Conservation (phyloP, 2,797 vertebrate genomes). For the Petrocephalus sullivani region DNA sequence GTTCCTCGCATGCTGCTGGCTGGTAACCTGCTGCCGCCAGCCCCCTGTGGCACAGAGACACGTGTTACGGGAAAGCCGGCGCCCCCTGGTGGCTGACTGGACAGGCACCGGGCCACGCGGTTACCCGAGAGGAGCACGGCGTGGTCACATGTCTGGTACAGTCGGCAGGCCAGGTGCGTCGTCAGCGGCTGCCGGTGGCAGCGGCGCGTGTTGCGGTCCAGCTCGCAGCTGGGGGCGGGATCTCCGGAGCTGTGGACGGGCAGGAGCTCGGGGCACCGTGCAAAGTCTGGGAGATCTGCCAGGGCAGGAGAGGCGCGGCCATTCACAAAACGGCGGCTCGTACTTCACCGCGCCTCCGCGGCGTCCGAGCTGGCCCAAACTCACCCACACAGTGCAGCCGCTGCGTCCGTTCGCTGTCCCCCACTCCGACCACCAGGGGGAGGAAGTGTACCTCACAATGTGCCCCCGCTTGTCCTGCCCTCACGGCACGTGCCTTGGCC, state of each 20-base stretch:
- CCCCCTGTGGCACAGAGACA: conserved; percentile 51
- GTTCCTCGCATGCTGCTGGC: conserved; percentile 61
- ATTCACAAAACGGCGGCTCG: not conserved
- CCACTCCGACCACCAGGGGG: conserved; percentile 61
- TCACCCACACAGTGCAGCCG: conserved; percentile 65
- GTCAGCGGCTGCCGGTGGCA: conserved; percentile 69
- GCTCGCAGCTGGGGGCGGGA: conserved; percentile 67
- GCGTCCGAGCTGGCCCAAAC: conserved; percentile 28
- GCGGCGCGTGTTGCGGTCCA: conserved; percentile 71
- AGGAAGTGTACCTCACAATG: conserved; percentile 72
- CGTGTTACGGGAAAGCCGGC: not conserved
- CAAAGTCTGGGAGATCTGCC: conserved; percentile 63
- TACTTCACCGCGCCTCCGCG: not conserved
- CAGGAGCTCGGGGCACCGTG: conserved; percentile 59
- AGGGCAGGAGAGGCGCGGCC: not conserved
- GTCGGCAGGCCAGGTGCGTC: conserved; percentile 65
- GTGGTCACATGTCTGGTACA: conserved; percentile 77
- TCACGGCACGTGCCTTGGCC: not conserved
- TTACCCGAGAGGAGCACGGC: conserved; percentile 71
- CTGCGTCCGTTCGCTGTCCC: conserved; percentile 61
- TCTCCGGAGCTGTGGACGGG: conserved; percentile 45
- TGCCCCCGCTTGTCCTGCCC: conserved; percentile 47
- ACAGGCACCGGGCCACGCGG: not conserved
- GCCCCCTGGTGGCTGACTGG: not conserved
- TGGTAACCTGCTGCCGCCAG: conserved; percentile 71